These are phyloP conservation scores for Leucopternis melanops DNA, from an alignment of 2,113 vertebrate genomes.

Conservation along the genomic window DNA sequence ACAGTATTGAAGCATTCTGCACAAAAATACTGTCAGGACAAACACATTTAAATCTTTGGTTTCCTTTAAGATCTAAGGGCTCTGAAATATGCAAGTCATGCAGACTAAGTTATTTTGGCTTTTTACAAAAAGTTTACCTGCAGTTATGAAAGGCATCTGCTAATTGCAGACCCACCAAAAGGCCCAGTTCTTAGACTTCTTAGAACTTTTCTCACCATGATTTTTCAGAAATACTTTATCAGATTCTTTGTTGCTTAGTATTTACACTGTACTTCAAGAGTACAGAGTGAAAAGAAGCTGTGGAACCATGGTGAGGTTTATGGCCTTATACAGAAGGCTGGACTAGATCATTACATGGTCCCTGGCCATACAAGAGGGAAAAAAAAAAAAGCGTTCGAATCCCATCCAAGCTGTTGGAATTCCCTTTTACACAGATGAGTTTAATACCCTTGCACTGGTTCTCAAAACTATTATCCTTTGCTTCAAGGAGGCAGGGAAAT, in stretches of 20 bases:
- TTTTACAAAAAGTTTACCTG: not conserved
- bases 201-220: not conserved
- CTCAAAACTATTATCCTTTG: not conserved
- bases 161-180: not conserved
- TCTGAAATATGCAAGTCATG: not conserved
- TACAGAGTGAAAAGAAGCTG: not conserved
- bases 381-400: not conserved
- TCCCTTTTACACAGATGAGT: not conserved
- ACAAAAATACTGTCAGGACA: not conserved
- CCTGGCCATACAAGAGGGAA: not conserved
- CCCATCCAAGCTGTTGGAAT: not conserved
- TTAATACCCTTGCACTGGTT: not conserved
- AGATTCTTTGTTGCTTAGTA: not conserved
- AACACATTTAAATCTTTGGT: not conserved
- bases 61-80: not conserved
- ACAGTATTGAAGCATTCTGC: not conserved
- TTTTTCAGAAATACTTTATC: not conserved
- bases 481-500: constrained; percentile 31
- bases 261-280: not conserved
- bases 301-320: not conserved
- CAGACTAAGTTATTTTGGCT: not conserved
- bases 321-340: not conserved
- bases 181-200: not conserved
- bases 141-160: not conserved
- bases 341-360: not conserved